Conservation (phyloP, 2,888 invertebrate species). For the Pollenia amentaria region DNA sequence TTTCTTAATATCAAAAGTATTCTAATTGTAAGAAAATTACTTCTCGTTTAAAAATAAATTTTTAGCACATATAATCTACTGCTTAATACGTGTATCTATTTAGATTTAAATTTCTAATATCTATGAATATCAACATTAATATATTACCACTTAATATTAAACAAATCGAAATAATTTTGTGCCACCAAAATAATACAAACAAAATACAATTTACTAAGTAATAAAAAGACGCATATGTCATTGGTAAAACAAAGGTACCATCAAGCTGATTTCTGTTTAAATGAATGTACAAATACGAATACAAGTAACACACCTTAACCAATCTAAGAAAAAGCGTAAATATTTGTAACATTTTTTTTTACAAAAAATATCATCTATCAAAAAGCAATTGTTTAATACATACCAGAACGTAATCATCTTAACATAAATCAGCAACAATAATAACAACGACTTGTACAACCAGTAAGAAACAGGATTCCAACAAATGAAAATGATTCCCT, state of each 20-base stretch:
- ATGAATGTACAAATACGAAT: background rate
- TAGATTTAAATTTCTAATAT: background rate
- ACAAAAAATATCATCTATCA: constrained; percentile 56
- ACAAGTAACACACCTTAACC: background rate
- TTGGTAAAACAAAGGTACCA: background rate
- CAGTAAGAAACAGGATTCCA: background rate
- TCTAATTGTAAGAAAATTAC: too few species aligned
- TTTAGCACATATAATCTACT: too few species aligned
- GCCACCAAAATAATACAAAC: constrained; percentile 28
- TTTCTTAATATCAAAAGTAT: too few species aligned
- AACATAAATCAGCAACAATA: constrained; percentile 63
- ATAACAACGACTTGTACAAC: constrained; percentile 13
- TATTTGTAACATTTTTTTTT: background rate
- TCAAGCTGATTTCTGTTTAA: background rate
- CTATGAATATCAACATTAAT: constrained; percentile 20
- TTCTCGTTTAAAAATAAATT: too few species aligned
- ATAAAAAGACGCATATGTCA: background rate
- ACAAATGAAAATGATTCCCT: constrained; percentile 54
- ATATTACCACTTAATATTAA: constrained; percentile 33
- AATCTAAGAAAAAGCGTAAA: background rate
- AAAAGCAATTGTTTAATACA: constrained; percentile 52
- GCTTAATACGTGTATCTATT: background rate
- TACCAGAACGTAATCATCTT: constrained; percentile 53
- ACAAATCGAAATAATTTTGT: background rate
- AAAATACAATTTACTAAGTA: background rate